Percentiles rank a stretch among this genome's conserved stretches.
phyloP scores from a whole-genome alignment of 2,888 invertebrate genomes.

The Clostera curtula region DNA sequence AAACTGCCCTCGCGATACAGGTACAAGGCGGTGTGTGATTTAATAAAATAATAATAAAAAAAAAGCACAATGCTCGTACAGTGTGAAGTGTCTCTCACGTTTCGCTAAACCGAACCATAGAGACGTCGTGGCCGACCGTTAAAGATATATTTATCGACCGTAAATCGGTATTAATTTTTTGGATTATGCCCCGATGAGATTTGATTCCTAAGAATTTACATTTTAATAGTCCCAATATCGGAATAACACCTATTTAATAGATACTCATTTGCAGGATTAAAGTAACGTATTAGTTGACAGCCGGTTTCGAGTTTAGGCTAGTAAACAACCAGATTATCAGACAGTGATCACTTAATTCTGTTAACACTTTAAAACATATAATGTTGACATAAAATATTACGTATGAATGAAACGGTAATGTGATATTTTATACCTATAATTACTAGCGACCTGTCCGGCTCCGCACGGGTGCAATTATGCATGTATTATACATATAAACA shows the following conservation, averaged over 20 bases:
- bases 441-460: too few species aligned
- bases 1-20: too few species aligned
- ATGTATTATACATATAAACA: too few species aligned
- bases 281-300: slow-evolving; percentile 9
- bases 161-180: slow-evolving; percentile 49
- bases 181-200: slow-evolving; percentile 48
- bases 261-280: slow-evolving; percentile 24
- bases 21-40: too few species aligned
- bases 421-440: too few species aligned
- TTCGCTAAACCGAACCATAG: slow-evolving; percentile 17
- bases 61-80: background rate
- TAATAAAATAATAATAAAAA: too few species aligned
- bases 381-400: too few species aligned
- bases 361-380: too few species aligned
- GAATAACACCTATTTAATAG: slow-evolving; percentile 33
- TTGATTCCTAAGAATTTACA: slow-evolving; percentile 48
- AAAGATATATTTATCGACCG: slow-evolving; percentile 40
- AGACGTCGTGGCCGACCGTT: slow-evolving; percentile 36
- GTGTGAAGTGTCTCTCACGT: slow-evolving; percentile 15
- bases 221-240: slow-evolving; percentile 43
- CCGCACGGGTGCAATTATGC: too few species aligned
- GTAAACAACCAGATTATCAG: slow-evolving; percentile 18
- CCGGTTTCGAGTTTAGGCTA: slow-evolving; percentile 8
- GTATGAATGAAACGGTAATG: too few species aligned
- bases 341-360: slow-evolving; percentile 10